Conservation (phyloP, 2,113 vertebrate species). For the Alces alces region DNA sequence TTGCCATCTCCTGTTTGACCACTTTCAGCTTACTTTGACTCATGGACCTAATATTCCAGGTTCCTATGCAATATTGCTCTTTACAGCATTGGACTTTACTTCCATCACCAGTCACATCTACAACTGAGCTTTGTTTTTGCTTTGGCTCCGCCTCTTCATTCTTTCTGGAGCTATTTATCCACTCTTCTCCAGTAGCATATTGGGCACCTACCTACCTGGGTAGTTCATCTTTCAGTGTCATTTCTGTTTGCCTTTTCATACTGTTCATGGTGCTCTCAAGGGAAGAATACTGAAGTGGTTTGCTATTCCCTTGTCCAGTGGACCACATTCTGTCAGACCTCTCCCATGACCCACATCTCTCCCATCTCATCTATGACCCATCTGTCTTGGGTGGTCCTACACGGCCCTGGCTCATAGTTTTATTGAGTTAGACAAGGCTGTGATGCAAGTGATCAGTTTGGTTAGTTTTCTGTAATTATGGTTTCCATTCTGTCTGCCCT, state of each 20-base stretch:
- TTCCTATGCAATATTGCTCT: not conserved
- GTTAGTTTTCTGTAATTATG: not conserved
- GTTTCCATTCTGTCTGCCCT: not conserved
- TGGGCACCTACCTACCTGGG: not conserved
- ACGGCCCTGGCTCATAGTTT: not conserved
- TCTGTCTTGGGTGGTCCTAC: not conserved
- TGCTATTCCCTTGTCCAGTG: not conserved
- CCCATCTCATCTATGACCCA: not conserved
- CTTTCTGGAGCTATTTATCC: not conserved
- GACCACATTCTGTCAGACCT: not conserved
- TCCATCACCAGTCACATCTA: not conserved
- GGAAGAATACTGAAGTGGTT: not conserved
- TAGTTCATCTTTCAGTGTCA: not conserved
- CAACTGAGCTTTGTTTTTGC: not conserved
- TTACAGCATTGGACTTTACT: not conserved
- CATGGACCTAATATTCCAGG: not conserved
- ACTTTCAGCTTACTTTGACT: not conserved
- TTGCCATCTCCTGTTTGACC: not conserved
- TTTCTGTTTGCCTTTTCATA: not conserved
- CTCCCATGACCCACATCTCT: not conserved
- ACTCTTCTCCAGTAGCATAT: not conserved
- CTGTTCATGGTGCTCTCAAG: not conserved
- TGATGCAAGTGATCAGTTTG: not conserved
- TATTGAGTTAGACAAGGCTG: not conserved
- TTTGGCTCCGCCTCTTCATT: fast-evolving